Evolutionary conservation across 2,888 invertebrate genomes (phyloP), one percentile per base, ranked within the genome.

Genomic region (Drosophila hawaiiensis): DNA sequence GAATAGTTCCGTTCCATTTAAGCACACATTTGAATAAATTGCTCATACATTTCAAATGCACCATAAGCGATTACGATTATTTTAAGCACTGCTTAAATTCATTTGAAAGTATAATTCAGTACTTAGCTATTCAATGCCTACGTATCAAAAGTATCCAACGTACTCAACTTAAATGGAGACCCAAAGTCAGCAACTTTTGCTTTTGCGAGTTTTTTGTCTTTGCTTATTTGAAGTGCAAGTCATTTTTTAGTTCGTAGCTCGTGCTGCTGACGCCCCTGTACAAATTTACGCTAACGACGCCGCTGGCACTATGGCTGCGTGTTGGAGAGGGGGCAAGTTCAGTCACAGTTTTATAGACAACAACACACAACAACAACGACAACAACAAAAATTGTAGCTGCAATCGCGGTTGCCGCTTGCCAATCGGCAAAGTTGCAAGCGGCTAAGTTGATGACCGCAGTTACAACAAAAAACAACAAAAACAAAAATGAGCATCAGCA

Each of bases 401-500:
- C 89, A 84, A 84, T 82, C 84, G 85, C 87, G 89, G 85, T 89
- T 86, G 82, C 85, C 68, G 78, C 82, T 74, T 84, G 89, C 84
- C 89, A 86, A 86, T 82, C 89, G 84, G 72, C 86, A 76, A 84
- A 84, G 82, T 84, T 86, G 87, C 77, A 80, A 77, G 77, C 71
- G 68, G 77, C 78, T 76, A 78, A 82, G 82, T 83, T 83, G 83
- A 89, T 73, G 89, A 85, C 85, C 87, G 74, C 89, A 85, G 72
- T 71, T 41, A 77, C 70, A 68, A 53, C 72, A 80, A 67, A 52
- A 68, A 82, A 62, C 69, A 74, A 43, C 58, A 73, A 60, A 63
- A 78, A 50, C 63, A 64, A 52, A 31, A 61, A 12, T 4, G 39
- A 56, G 7, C 14, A 58, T 29, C 43, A 43, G 12, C 43, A 47